A percentile compares a stretch with the other conserved stretches of the same genome.
These are phyloP conservation scores for Perca schrenkii DNA, from an alignment of 2,113 vertebrate species.

Conservation along the genomic window DNA sequence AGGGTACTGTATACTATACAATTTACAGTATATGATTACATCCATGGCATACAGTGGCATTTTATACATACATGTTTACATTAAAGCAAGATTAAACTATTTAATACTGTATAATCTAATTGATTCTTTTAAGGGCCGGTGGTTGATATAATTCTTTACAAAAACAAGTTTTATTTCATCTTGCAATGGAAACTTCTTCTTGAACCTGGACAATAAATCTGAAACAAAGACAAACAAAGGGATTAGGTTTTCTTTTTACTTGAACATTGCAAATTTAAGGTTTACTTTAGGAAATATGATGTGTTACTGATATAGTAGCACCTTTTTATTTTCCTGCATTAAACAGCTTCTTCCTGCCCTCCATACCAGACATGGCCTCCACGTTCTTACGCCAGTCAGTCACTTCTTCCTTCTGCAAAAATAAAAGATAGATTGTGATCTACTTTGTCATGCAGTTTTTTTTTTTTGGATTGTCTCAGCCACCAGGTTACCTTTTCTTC, in stretches of 20 bases:
- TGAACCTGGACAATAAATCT: slow-evolving; percentile 10
- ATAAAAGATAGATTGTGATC: not conserved
- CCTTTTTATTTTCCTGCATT: slow-evolving; percentile 60
- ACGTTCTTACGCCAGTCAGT: slow-evolving; percentile 87
- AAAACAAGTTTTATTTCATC: slow-evolving; percentile 26
- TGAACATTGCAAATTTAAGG: not conserved
- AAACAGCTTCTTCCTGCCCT: slow-evolving; percentile 87
- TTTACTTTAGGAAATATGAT: slow-evolving; percentile 1
- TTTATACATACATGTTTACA: slow-evolving; percentile 30
- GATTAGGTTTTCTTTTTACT: not conserved
- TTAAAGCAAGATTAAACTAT: slow-evolving; percentile 10
- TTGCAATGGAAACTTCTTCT: slow-evolving; percentile 10
- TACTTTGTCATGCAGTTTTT: fast-evolving
- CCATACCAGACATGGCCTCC: slow-evolving; percentile 87
- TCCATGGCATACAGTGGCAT: not conserved
- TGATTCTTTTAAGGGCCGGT: not conserved
- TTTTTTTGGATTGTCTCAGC: not conserved
- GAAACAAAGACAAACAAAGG: slow-evolving; percentile 17
- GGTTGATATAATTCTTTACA: slow-evolving; percentile 28
- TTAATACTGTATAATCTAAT: not conserved
- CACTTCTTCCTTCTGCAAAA: slow-evolving; percentile 75
- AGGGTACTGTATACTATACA: not conserved
- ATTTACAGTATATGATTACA: slow-evolving; percentile 12
- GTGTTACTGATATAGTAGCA: not conserved
- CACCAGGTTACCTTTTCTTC: slow-evolving; percentile 81